These are phyloP conservation scores for Drosophila kokeensis DNA, from an alignment of 2,888 invertebrate species.

Conservation along the genomic window DNA sequence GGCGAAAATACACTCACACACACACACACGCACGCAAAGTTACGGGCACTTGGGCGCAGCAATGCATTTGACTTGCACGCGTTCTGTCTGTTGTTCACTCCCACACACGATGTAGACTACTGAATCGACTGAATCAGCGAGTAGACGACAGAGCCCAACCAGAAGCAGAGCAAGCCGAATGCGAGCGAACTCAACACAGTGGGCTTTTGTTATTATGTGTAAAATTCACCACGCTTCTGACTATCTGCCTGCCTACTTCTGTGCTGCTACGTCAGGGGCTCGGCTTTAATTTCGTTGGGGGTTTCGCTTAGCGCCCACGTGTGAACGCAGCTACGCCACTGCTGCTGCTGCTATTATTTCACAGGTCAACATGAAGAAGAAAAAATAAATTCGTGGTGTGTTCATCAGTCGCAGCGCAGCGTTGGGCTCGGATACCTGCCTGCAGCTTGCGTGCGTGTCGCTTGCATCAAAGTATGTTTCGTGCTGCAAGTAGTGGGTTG, in stretches of 20 bases:
- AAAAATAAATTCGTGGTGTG: slow-evolving; percentile 50
- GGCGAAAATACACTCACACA: slow-evolving; percentile 51
- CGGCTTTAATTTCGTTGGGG: slow-evolving; percentile 44
- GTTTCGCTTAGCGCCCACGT: slow-evolving; percentile 45
- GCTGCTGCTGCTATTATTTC: slow-evolving; percentile 67
- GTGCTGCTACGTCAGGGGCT: slow-evolving; percentile 54
- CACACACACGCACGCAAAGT: slow-evolving; percentile 50
- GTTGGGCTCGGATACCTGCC: slow-evolving; percentile 46
- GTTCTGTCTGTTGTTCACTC: slow-evolving; percentile 51
- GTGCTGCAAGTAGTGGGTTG: slow-evolving; percentile 36
- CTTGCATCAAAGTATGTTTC: slow-evolving; percentile 37
- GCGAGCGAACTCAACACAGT: slow-evolving; percentile 52
- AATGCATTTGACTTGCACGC: slow-evolving; percentile 32
- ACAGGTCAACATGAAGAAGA: slow-evolving; percentile 72
- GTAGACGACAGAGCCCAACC: slow-evolving; percentile 23
- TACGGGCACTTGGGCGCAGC: slow-evolving; percentile 42
- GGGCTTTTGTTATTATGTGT: slow-evolving; percentile 42
- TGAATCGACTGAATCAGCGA: slow-evolving; percentile 49
- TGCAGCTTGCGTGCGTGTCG: slow-evolving; percentile 50
- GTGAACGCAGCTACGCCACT: slow-evolving; percentile 52
- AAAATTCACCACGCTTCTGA: slow-evolving; percentile 45
- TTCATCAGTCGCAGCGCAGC: slow-evolving; percentile 64
- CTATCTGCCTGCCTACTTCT: slow-evolving; percentile 28
- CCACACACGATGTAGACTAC: slow-evolving; percentile 64
- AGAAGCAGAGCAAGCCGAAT: slow-evolving; percentile 33